phyloP scores from a whole-genome alignment of 92 coral and sea anemone species.

The Porites cylindrica region DNA sequence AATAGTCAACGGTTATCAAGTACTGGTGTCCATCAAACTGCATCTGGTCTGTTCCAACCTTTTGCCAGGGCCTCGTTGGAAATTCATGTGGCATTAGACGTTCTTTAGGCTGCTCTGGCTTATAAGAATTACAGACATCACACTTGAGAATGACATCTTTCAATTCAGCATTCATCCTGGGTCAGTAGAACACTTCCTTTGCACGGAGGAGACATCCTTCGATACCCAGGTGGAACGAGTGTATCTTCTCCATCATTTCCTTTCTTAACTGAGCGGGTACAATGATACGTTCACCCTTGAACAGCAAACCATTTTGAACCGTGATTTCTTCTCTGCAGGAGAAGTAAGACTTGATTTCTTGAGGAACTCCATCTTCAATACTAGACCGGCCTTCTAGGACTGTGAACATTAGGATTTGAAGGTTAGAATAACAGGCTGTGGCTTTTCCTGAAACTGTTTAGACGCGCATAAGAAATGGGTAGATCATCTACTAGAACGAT shows the following conservation, averaged over 20 bases:
- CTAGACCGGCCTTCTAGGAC: conserved; percentile 46
- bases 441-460: conserved; percentile 16
- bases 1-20: conserved; percentile 38
- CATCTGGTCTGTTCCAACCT: background rate
- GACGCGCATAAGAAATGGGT: conserved; percentile 31
- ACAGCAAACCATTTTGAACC: no score
- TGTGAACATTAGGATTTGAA: conserved; percentile 44
- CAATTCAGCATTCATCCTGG: background rate
- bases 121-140: conserved; percentile 8
- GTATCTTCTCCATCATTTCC: conserved; percentile 36
- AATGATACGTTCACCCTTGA: conserved; percentile 44
- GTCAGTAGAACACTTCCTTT: no score
- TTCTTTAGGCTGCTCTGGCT: conserved; percentile 33
- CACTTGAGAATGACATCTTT: conserved; percentile 6
- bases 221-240: conserved; percentile 17
- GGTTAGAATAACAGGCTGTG: conserved; percentile 41
- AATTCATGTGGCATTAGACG: no score
- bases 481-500: conserved; percentile 51
- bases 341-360: background rate
- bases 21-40: background rate
- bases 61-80: background rate
- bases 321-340: no score
- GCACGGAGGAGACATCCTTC: no score
- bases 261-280: conserved; percentile 39
- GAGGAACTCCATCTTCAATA: conserved; percentile 31